Evolutionary conservation across 2,888 invertebrate genomes (phyloP).

Genomic region (Diaprepes abbreviatus): DNA sequence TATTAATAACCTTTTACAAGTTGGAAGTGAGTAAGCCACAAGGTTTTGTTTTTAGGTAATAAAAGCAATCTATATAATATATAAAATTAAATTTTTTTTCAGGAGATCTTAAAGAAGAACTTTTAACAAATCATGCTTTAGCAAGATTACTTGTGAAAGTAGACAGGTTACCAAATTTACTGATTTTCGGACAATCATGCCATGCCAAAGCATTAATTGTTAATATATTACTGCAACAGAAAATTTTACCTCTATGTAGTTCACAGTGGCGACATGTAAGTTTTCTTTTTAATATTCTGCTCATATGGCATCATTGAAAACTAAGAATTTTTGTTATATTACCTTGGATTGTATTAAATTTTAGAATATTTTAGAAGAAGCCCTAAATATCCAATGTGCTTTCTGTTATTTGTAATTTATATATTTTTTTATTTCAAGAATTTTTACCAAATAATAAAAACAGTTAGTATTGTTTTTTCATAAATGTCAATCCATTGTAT

Average conservation of each 20-base stretch:
- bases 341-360: too few species aligned
- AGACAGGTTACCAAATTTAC: constrained; percentile 73
- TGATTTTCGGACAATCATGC: constrained; percentile 81
- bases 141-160: constrained; percentile 60
- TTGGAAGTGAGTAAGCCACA: constrained; percentile 60
- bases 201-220: constrained; percentile 79
- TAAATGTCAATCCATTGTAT: too few species aligned
- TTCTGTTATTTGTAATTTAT: too few species aligned
- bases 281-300: too few species aligned
- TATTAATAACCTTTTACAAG: constrained; percentile 61
- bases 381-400: too few species aligned
- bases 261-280: constrained; percentile 78
- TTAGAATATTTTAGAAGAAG: too few species aligned
- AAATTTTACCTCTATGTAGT: constrained; percentile 75
- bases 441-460: too few species aligned
- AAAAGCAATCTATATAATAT: too few species aligned
- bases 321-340: too few species aligned
- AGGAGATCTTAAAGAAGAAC: constrained; percentile 64
- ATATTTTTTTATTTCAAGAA: too few species aligned
- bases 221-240: constrained; percentile 78
- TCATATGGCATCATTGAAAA: too few species aligned
- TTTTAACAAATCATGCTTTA: constrained; percentile 59
- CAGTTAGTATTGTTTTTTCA: too few species aligned
- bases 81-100: constrained; percentile 15
- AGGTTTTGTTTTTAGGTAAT: constrained; percentile 23